phyloP scores from a whole-genome alignment of 2,797 vertebrate genomes.

The Etheostoma perlongum region DNA sequence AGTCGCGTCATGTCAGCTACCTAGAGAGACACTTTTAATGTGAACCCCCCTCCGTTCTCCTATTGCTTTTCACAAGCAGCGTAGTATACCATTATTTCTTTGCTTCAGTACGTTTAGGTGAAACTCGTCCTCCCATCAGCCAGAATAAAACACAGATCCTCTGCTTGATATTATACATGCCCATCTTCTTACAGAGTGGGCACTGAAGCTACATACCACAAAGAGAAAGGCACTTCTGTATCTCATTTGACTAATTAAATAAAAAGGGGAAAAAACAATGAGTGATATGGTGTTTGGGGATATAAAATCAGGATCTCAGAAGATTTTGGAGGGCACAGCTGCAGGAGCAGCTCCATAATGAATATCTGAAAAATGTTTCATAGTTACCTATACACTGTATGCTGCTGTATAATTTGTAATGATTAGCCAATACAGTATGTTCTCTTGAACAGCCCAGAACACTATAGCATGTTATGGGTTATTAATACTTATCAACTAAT shows the following conservation, averaged over 20 bases:
- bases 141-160: constrained; percentile 92
- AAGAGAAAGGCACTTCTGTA: constrained; percentile 69
- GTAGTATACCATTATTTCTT: constrained; percentile 95
- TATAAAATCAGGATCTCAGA: constrained; percentile 57
- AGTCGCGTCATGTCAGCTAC: constrained; percentile 99
- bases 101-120: constrained; percentile 98
- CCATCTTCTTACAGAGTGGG: constrained; percentile 84
- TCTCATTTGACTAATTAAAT: constrained; percentile 80
- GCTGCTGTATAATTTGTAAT: constrained; percentile 42
- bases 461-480: constrained; percentile 33
- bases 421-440: constrained; percentile 26
- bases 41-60: constrained; percentile 85
- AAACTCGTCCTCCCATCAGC: constrained; percentile 92
- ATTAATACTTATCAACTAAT: constrained; percentile 48
- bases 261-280: constrained; percentile 38
- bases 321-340: constrained; percentile 51
- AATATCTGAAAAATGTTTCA: constrained; percentile 51
- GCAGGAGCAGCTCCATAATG: constrained; percentile 41
- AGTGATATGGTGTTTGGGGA: constrained; percentile 42
- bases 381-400: constrained; percentile 26
- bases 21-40: constrained; percentile 95
- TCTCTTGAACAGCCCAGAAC: constrained; percentile 13
- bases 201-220: constrained; percentile 67
- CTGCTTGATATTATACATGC: constrained; percentile 89
- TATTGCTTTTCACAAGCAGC: constrained; percentile 87